phyloP scores from a whole-genome alignment of 2,888 invertebrate species.

The Melinopterus prodromus region DNA sequence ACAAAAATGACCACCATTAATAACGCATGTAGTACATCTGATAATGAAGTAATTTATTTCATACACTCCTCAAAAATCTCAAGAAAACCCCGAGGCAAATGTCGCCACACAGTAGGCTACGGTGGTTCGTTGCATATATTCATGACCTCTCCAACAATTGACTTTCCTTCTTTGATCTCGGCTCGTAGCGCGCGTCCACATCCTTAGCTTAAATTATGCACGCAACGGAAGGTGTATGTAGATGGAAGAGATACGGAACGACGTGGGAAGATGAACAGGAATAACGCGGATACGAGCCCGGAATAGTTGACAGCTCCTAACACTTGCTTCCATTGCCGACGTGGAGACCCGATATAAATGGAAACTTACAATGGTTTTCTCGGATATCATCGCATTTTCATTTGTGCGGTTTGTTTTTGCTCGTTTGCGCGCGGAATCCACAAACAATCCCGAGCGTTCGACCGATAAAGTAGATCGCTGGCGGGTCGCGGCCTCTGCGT shows the following conservation, averaged over 20 bases:
- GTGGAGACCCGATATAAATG: not conserved
- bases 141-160: not conserved
- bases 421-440: not conserved
- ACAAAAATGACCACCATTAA: not conserved
- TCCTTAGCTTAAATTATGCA: not conserved
- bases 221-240: slow-evolving; percentile 4
- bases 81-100: not conserved
- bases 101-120: not conserved
- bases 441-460: not conserved
- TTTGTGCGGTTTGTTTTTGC: not conserved
- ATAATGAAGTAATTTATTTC: not conserved
- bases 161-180: not conserved
- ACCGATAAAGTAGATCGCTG: not conserved
- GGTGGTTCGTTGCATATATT: not conserved
- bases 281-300: not conserved
- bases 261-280: not conserved
- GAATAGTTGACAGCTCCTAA: not conserved
- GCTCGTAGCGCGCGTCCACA: not conserved
- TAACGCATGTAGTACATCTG: not conserved
- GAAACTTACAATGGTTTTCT: not conserved
- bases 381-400: not conserved
- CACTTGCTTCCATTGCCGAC: not conserved
- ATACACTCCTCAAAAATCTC: not conserved
- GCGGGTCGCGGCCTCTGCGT: not conserved
- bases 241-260: not conserved